Percentiles rank a stretch among this genome's conserved stretches.
phyloP scores from a whole-genome alignment of 2,113 vertebrate species.

The Toxostoma redivivum region DNA sequence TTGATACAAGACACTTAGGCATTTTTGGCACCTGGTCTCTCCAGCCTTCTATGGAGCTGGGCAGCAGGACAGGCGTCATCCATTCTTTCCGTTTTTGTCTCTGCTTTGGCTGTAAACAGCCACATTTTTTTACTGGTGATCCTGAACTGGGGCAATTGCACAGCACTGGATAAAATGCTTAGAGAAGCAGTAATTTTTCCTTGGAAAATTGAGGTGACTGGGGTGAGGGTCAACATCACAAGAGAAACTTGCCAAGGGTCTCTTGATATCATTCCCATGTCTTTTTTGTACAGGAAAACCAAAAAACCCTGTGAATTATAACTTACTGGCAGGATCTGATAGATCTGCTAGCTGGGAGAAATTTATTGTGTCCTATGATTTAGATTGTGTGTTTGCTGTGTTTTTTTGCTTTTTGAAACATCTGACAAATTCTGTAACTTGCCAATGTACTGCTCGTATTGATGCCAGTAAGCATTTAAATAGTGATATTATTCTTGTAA shows the following conservation, averaged over 20 bases:
- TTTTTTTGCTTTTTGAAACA: neutral
- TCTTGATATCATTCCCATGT: neutral
- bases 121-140: neutral
- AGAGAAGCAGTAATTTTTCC: neutral
- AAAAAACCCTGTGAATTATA: neutral
- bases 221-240: neutral
- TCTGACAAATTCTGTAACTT: neutral
- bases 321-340: neutral
- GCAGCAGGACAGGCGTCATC: neutral
- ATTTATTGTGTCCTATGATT: neutral
- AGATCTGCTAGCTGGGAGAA: neutral
- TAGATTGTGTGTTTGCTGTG: neutral
- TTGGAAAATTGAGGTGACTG: neutral
- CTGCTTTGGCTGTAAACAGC: neutral
- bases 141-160: neutral
- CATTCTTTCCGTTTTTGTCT: neutral
- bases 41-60: neutral
- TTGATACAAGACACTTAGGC: neutral
- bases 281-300: neutral
- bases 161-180: neutral
- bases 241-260: neutral
- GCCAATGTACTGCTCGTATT: neutral
- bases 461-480: neutral
- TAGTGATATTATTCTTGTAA: too few relatives aligned
- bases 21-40: neutral